These are phyloP conservation scores for Trididemnum miniatum DNA, from an alignment of 23 tunicate genomes.

Conservation along the genomic window DNA sequence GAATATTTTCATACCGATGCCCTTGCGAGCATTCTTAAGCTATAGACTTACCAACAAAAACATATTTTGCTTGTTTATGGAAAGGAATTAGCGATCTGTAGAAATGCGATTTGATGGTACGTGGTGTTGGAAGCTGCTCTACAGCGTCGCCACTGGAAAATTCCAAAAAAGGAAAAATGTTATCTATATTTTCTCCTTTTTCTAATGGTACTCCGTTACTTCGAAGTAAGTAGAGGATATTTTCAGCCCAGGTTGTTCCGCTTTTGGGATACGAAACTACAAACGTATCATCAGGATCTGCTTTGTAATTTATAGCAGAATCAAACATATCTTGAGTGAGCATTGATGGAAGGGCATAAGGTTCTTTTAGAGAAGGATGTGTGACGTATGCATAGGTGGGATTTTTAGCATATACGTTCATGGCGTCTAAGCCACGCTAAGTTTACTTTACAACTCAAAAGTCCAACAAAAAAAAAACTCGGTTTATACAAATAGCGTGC, in stretches of 20 bases:
- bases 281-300: conserved; percentile 36
- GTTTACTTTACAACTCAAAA: too few species aligned
- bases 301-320: conserved; percentile 24
- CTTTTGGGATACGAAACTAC: conserved; percentile 48
- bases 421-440: too few species aligned
- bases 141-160: conserved; percentile 17
- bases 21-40: too few species aligned
- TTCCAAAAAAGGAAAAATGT: conserved; percentile 38
- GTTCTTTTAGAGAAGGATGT: conserved; percentile 25
- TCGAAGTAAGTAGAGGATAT: conserved; percentile 31
- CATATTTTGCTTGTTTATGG: conserved; percentile 38
- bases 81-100: background rate
- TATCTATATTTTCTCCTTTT: conserved; percentile 15
- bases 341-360: background rate
- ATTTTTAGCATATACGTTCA: too few species aligned
- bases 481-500: too few species aligned
- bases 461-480: too few species aligned
- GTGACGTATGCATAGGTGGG: conserved; percentile 25
- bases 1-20: too few species aligned
- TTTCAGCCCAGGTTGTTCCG: conserved; percentile 60
- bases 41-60: conserved; percentile 42
- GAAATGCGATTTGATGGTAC: conserved; percentile 51
- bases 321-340: conserved; percentile 21
- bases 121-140: conserved; percentile 3
- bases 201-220: conserved; percentile 21